Conservation (phyloP, 2,113 vertebrate genomes). For the Anolis carolinensis region DNA sequence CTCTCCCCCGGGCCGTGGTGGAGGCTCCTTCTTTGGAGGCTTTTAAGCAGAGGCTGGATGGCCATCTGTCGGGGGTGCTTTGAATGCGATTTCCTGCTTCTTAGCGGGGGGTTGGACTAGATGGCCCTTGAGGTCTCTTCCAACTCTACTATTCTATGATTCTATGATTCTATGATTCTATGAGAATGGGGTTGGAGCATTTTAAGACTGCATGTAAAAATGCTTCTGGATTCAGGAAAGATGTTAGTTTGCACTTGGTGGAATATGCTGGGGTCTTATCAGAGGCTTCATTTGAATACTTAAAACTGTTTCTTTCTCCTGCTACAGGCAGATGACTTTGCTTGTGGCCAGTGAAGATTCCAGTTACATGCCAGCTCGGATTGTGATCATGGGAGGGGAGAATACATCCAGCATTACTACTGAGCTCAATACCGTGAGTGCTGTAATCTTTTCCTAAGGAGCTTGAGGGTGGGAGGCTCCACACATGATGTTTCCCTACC, state of each 20-base stretch:
- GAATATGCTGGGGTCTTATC: background rate
- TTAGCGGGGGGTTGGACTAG: no score
- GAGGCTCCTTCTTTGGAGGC: no score
- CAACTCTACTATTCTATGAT: no score
- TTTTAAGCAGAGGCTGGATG: no score
- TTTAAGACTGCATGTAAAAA: background rate
- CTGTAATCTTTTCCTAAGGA: background rate
- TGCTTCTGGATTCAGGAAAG: background rate
- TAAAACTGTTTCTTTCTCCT: background rate
- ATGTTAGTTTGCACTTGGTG: background rate
- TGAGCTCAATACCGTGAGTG: slow-evolving; percentile 86
- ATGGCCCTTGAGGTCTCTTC: no score
- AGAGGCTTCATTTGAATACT: background rate
- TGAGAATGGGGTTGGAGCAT: no score
- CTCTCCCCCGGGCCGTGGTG: no score
- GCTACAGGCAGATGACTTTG: slow-evolving; percentile 86
- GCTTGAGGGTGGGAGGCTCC: background rate
- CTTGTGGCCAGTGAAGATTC: slow-evolving; percentile 94
- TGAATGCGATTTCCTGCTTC: no score
- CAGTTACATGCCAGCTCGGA: slow-evolving; percentile 96
- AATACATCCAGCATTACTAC: slow-evolving; percentile 82
- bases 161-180: no score
- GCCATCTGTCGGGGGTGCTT: no score
- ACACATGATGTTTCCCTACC: background rate
- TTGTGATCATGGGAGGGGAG: slow-evolving; percentile 86